These are phyloP conservation scores for Thalassoma bifasciatum DNA, from an alignment of 2,113 vertebrate genomes.

Conservation along the genomic window DNA sequence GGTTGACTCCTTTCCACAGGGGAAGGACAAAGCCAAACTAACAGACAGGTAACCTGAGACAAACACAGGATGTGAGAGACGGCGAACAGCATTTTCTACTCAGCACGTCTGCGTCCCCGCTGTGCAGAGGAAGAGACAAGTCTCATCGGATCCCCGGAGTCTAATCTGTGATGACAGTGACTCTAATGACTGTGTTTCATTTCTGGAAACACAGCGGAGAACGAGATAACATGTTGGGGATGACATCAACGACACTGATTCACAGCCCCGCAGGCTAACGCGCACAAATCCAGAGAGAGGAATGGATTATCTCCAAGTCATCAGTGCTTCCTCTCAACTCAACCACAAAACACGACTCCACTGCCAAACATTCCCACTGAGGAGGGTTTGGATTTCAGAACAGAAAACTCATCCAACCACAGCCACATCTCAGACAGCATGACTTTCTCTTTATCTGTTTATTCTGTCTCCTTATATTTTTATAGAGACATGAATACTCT, in stretches of 20 bases:
- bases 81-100: slow-evolving; percentile 40
- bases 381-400: not conserved
- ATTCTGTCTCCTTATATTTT: no score
- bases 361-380: slow-evolving; percentile 1
- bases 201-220: slow-evolving; percentile 23
- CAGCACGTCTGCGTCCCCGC: slow-evolving; percentile 25
- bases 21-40: slow-evolving; percentile 1
- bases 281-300: slow-evolving; percentile 21
- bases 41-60: slow-evolving; percentile 36
- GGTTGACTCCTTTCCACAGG: not conserved
- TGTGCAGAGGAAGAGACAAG: slow-evolving; percentile 43
- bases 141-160: slow-evolving; percentile 51
- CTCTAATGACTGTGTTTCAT: slow-evolving; percentile 46
- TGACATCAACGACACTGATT: slow-evolving; percentile 12
- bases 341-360: not conserved
- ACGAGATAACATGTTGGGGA: slow-evolving; percentile 12
- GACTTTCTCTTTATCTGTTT: no score
- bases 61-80: slow-evolving; percentile 38
- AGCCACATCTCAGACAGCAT: not conserved
- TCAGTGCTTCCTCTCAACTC: slow-evolving; percentile 7
- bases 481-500: no score
- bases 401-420: not conserved
- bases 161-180: slow-evolving; percentile 55
- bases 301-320: slow-evolving; percentile 28
- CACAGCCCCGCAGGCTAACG: not conserved